These are phyloP conservation scores for Phalanger gymnotis DNA, from an alignment of 2,797 vertebrate species.

Conservation along the genomic window DNA sequence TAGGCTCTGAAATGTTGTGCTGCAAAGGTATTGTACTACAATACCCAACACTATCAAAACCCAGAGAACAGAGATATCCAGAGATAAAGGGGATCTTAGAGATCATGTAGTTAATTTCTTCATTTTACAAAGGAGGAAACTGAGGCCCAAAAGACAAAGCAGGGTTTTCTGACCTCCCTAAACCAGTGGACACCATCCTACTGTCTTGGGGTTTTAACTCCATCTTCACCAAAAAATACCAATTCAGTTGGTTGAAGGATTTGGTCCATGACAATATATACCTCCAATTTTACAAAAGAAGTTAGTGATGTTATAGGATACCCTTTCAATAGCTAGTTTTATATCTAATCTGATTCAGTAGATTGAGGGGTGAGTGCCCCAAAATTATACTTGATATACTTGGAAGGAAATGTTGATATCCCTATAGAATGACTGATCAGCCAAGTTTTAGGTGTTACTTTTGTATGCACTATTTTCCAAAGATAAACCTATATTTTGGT, in stretches of 20 bases:
- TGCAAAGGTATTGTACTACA: conserved; percentile 1
- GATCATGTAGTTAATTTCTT: background rate
- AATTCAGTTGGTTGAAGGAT: background rate
- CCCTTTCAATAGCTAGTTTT: background rate
- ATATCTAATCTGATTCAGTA: background rate
- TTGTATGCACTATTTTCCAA: conserved; percentile 6
- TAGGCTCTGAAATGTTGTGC: background rate
- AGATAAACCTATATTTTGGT: conserved; percentile 10
- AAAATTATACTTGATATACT: background rate
- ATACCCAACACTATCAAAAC: background rate
- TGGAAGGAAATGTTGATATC: conserved; percentile 3
- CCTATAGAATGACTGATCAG: background rate
- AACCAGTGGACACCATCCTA: background rate
- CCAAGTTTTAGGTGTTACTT: background rate
- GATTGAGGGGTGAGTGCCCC: background rate
- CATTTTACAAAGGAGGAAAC: background rate
- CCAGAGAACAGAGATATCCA: background rate
- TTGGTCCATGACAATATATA: background rate
- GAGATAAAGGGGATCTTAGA: background rate
- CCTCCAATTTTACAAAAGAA: background rate
- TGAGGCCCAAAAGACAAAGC: background rate
- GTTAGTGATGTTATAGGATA: background rate
- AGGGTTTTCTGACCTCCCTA: background rate
- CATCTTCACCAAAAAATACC: background rate
- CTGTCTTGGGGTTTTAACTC: background rate